A percentile compares a stretch with the other conserved stretches of the same genome.
Conservation (phyloP, 2,797 vertebrate species). For the Danio tinwini region DNA sequence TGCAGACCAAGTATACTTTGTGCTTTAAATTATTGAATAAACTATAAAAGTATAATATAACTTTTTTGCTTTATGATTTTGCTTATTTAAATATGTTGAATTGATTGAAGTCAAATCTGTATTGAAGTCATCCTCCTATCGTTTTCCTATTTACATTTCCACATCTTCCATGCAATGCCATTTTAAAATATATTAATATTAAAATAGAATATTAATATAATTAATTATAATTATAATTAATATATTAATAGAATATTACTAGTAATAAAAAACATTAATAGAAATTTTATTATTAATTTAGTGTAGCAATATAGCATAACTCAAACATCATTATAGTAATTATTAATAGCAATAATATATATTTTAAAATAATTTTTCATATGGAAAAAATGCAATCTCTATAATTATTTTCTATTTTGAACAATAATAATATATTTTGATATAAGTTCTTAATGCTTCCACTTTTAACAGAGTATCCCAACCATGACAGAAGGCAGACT, state of each 20-base stretch:
- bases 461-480: no score
- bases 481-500: no score
- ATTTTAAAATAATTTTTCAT: no score
- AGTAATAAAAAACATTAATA: no score
- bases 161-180: background rate
- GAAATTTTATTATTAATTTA: background rate
- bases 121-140: background rate
- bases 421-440: no score
- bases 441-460: no score
- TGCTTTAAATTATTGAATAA: background rate
- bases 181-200: background rate
- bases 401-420: no score
- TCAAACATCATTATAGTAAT: background rate
- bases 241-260: no score
- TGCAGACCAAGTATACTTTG: no score
- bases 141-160: background rate
- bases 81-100: background rate
- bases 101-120: conserved; percentile 25
- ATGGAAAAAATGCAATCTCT: no score
- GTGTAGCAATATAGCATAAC: background rate
- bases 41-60: conserved; percentile 7
- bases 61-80: background rate
- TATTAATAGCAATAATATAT: background rate
- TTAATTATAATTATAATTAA: no score
- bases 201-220: no score